Conservation (phyloP, 2,113 vertebrate genomes). For the Zeus faber region DNA sequence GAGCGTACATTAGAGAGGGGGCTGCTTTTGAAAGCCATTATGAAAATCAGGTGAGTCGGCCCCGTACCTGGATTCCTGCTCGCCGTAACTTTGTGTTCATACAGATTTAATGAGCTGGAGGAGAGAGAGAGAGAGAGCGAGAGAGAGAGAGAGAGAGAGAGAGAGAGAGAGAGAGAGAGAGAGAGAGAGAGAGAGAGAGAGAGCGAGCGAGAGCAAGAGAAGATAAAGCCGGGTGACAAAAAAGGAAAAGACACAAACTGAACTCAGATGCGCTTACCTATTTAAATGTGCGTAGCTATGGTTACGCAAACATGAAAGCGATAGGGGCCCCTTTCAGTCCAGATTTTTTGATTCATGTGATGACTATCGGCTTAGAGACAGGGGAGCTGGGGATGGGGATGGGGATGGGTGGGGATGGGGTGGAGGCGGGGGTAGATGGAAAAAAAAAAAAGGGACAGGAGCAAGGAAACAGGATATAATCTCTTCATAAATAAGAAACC, state of each 20-base stretch:
- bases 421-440: too few species aligned
- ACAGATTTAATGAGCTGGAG: slow-evolving; percentile 71
- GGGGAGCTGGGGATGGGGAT: slow-evolving; percentile 38
- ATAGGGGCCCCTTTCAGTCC: slow-evolving; percentile 55
- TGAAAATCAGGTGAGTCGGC: slow-evolving; percentile 51
- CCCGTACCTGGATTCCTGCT: slow-evolving; percentile 43
- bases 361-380: slow-evolving; percentile 53
- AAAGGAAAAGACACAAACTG: too few species aligned
- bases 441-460: slow-evolving; percentile 23
- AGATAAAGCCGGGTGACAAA: too few species aligned
- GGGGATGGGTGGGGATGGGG: too few species aligned
- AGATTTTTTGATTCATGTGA: slow-evolving; percentile 59
- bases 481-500: slow-evolving; percentile 22
- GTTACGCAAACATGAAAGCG: slow-evolving; percentile 77
- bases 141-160: slow-evolving; percentile 30
- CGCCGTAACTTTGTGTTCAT: slow-evolving; percentile 58
- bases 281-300: slow-evolving; percentile 74
- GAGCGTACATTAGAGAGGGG: slow-evolving; percentile 38
- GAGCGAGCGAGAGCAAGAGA: too few species aligned
- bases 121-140: slow-evolving; percentile 47
- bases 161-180: slow-evolving; percentile 7
- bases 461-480: slow-evolving; percentile 9
- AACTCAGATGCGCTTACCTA: slow-evolving; percentile 69
- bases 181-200: too few species aligned
- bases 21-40: slow-evolving; percentile 47